phyloP scores from a whole-genome alignment of 1,140 invertebrate species.

The Drosophila elegans region DNA sequence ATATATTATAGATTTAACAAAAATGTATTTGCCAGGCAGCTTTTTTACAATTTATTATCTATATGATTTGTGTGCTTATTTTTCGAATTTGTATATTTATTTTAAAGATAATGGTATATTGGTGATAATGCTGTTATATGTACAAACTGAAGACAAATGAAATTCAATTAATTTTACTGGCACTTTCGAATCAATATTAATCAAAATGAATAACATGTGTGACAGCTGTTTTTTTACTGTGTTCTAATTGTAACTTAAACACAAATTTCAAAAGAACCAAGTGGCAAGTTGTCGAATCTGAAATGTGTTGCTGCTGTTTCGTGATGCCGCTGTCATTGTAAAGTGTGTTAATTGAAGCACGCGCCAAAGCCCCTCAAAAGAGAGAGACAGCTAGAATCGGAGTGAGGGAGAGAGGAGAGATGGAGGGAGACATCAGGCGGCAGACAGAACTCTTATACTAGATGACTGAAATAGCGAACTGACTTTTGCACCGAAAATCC shows the following conservation, averaged over 20 bases:
- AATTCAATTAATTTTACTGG: neutral
- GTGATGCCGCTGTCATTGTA: slow-evolving; percentile 40
- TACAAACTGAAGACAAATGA: too few species aligned
- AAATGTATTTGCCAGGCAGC: too few species aligned
- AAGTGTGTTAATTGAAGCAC: slow-evolving; percentile 78
- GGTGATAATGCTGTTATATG: too few species aligned
- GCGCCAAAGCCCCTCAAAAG: slow-evolving; percentile 34
- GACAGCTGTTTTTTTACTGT: neutral
- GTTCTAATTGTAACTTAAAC: neutral
- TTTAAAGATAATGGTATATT: too few species aligned
- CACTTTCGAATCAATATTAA: neutral
- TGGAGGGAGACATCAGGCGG: neutral
- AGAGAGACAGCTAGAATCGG: slow-evolving; percentile 18
- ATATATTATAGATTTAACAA: too few species aligned
- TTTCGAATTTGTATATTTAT: too few species aligned
- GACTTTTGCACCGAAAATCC: slow-evolving; percentile 63
- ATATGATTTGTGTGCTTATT: too few species aligned
- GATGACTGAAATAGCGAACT: slow-evolving; percentile 29
- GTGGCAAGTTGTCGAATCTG: slow-evolving; percentile 7
- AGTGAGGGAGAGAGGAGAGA: neutral
- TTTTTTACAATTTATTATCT: too few species aligned
- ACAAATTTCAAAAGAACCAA: slow-evolving; percentile 2
- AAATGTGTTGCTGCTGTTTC: slow-evolving; percentile 14
- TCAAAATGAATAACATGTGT: neutral
- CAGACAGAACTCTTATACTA: slow-evolving; percentile 36